Evolutionary conservation across 2,888 invertebrate genomes (phyloP).

Genomic region (Yponomeuta plumbellus): DNA sequence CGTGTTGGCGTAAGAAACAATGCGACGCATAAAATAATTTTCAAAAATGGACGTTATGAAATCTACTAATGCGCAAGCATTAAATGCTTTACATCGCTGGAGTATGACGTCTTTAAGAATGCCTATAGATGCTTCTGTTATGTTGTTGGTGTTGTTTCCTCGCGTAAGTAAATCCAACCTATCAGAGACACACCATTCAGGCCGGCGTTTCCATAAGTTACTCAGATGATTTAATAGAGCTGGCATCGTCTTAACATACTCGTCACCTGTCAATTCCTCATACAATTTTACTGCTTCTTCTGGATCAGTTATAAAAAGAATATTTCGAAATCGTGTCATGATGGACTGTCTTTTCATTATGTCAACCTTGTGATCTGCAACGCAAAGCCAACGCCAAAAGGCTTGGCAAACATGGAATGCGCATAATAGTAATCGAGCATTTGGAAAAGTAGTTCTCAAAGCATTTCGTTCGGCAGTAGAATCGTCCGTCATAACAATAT

Average conservation of each 20-base stretch:
- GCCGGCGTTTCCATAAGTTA: constrained; percentile 23
- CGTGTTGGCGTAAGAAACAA: constrained; percentile 19
- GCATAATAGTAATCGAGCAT: constrained; percentile 21
- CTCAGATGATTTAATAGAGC: constrained; percentile 17
- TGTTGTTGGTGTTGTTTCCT: constrained; percentile 27
- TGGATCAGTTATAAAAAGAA: constrained; percentile 20
- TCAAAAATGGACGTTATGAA: constrained; percentile 22
- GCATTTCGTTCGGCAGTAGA: constrained; percentile 23
- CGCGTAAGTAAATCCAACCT: constrained; percentile 23
- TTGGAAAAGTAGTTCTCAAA: constrained; percentile 22
- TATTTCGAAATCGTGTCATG: constrained; percentile 20
- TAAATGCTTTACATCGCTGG: constrained; percentile 26
- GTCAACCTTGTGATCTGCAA: constrained; percentile 21
- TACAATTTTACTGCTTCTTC: constrained; percentile 22
- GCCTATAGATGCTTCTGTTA: constrained; percentile 26
- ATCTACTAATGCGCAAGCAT: constrained; percentile 22
- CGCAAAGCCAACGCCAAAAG: constrained; percentile 22
- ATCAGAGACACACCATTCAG: constrained; percentile 24
- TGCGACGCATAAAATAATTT: constrained; percentile 20
- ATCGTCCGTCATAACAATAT: constrained; percentile 24
- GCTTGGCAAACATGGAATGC: constrained; percentile 22
- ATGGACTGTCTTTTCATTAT: constrained; percentile 22
- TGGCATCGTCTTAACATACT: constrained; percentile 20
- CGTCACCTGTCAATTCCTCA: constrained; percentile 16
- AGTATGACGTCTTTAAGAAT: constrained; percentile 27